Percentiles rank a stretch among this genome's conserved stretches.
phyloP scores from a whole-genome alignment of 2,113 vertebrate genomes.

The Asarcornis scutulata region DNA sequence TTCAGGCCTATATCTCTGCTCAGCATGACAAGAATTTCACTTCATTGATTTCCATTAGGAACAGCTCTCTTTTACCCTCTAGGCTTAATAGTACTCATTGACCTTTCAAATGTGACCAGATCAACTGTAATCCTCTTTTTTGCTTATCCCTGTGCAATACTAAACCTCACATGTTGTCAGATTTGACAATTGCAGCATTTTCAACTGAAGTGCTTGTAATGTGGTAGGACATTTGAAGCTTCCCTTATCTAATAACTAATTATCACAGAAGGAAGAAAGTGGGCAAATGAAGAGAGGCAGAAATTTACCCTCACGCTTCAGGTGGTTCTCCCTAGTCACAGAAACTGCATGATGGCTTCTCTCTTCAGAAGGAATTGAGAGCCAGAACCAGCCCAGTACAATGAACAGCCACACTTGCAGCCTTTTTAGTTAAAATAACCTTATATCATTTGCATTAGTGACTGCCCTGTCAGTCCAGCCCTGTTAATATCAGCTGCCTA shows the following conservation, averaged over 20 bases:
- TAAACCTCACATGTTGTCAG: not conserved
- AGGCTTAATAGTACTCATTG: not conserved
- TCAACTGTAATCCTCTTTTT: not conserved
- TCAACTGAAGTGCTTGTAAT: not conserved
- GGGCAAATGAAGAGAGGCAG: not conserved
- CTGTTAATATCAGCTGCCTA: not conserved
- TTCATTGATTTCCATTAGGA: not conserved
- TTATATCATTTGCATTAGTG: not conserved
- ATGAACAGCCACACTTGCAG: not conserved
- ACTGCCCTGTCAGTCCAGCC: not conserved
- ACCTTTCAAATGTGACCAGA: conserved; percentile 18
- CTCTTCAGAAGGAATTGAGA: not conserved
- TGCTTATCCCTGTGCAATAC: not conserved
- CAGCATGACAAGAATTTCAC: not conserved
- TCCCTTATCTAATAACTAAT: not conserved
- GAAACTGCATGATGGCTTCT: not conserved
- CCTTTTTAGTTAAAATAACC: not conserved
- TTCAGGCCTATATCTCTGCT: not conserved
- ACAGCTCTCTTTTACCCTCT: not conserved
- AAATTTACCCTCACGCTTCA: not conserved
- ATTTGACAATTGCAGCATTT: not conserved
- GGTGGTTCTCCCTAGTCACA: not conserved
- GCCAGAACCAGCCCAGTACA: not conserved
- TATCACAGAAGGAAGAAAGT: not conserved
- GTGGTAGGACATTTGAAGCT: not conserved